Conservation (phyloP, 2,113 vertebrate genomes). For the Pampusana beccarii region DNA sequence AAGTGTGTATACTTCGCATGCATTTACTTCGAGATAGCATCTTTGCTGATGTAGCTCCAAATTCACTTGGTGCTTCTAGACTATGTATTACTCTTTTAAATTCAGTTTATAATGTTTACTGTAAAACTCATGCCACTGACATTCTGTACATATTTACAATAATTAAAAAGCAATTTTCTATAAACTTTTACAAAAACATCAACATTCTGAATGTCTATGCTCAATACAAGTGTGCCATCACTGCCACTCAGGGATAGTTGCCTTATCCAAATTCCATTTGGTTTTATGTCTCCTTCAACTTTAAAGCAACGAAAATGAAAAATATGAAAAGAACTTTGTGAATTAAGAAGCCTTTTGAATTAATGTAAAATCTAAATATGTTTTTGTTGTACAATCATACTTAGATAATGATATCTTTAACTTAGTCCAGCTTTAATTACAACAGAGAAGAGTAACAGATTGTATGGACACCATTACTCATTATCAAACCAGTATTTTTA, state of each 20-base stretch:
- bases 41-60: neutral
- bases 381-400: neutral
- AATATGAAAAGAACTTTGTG: neutral
- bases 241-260: neutral
- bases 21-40: neutral
- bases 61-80: neutral
- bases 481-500: constrained; percentile 9
- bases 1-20: neutral
- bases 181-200: constrained; percentile 10
- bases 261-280: neutral
- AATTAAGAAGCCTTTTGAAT: neutral
- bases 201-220: neutral
- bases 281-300: neutral
- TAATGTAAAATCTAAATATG: neutral
- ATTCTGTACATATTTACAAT: constrained; percentile 31
- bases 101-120: constrained; percentile 16
- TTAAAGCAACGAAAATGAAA: constrained; percentile 22
- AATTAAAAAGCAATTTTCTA: constrained; percentile 5
- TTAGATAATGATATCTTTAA: constrained; percentile 44
- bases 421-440: constrained; percentile 41
- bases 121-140: constrained; percentile 26
- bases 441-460: constrained; percentile 4
- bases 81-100: constrained; percentile 17
- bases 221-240: neutral
- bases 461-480: neutral